These are phyloP conservation scores for Syncerus caffer DNA, from an alignment of 2,797 vertebrate species.

Conservation along the genomic window DNA sequence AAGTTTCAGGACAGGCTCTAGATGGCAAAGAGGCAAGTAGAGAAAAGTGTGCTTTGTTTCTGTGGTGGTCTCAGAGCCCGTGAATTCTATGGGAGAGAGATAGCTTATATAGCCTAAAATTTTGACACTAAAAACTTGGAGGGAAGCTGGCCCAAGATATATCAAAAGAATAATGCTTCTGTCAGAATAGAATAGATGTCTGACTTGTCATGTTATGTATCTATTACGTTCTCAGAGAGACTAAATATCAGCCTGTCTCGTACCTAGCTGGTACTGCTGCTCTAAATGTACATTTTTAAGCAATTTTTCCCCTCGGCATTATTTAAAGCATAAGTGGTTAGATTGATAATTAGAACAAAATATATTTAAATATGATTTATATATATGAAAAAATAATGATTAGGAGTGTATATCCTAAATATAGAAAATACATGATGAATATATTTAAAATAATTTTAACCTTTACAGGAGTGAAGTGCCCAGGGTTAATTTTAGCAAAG, in stretches of 20 bases:
- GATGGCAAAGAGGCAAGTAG: not conserved
- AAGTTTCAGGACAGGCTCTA: not conserved
- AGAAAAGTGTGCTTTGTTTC: not conserved
- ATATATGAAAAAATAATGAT: not conserved
- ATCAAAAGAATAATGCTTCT: not conserved
- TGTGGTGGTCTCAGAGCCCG: not conserved
- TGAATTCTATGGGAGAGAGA: not conserved
- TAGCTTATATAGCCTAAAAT: not conserved
- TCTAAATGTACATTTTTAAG: not conserved
- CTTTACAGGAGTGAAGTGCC: not conserved
- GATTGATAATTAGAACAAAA: not conserved
- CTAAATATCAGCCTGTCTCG: not conserved
- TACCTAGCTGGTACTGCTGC: not conserved
- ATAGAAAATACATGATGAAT: conserved; percentile 25
- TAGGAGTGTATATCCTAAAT: not conserved
- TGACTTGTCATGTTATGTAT: not conserved
- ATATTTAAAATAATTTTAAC: conserved; percentile 13
- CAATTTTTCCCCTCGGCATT: not conserved
- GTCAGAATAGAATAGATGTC: not conserved
- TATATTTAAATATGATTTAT: not conserved
- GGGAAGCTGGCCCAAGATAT: not conserved
- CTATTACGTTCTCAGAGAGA: not conserved
- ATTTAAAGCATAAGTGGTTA: not conserved
- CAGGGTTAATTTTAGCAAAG: not conserved
- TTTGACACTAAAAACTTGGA: not conserved